Conservation (phyloP, 2,113 vertebrate genomes). For the Scopus umbretta region DNA sequence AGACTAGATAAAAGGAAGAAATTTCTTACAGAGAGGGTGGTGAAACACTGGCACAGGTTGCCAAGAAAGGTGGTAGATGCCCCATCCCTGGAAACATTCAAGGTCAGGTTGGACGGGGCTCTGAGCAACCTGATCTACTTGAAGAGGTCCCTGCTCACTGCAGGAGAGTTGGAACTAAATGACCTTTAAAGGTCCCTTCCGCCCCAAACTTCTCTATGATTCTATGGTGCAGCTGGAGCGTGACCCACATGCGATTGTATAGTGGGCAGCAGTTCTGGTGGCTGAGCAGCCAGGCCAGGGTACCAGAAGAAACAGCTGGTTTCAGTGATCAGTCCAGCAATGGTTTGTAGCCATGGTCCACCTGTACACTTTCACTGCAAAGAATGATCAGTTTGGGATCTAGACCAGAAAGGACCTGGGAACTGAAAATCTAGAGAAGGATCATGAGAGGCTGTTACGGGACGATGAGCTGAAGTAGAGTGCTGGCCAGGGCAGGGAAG, state of each 20-base stretch:
- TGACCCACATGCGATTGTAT: background rate
- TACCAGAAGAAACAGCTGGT: background rate
- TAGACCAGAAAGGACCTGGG: background rate
- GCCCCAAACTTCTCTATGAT: too few relatives aligned
- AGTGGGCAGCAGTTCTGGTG: background rate
- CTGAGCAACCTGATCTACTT: too few relatives aligned
- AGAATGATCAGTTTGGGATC: background rate
- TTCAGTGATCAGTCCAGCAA: background rate
- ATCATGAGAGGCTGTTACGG: background rate
- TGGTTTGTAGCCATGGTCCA: background rate
- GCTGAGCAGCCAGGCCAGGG: background rate
- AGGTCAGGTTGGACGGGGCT: too few relatives aligned
- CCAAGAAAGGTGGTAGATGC: too few relatives aligned
- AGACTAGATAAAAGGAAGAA: too few relatives aligned
- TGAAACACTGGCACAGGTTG: too few relatives aligned
- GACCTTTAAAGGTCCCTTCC: too few relatives aligned
- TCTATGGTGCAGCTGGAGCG: background rate
- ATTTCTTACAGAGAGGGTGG: too few relatives aligned
- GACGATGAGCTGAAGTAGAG: background rate
- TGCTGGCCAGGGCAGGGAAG: background rate
- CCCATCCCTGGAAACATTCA: too few relatives aligned
- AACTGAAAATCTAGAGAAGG: background rate
- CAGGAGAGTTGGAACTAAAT: too few relatives aligned
- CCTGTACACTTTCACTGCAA: background rate
- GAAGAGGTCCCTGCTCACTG: too few relatives aligned